phyloP scores from a whole-genome alignment of 1,140 invertebrate species.

The Hylaeus anthracinus region DNA sequence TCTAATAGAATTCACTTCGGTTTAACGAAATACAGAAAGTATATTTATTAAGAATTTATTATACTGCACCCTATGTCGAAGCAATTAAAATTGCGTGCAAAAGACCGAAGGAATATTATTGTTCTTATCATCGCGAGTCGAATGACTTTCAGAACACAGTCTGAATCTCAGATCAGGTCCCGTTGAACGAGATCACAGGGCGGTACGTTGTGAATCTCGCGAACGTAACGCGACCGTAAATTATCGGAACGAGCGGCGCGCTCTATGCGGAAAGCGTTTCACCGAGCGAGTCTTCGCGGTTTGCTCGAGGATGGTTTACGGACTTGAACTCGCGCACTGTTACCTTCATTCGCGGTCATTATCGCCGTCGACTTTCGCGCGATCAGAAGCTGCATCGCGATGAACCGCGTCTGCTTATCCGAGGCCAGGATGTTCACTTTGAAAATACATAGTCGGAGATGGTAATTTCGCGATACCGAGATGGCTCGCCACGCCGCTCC shows the following conservation, averaged over 20 bases:
- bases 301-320: conserved; percentile 38
- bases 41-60: no score
- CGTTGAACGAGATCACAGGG: conserved; percentile 6
- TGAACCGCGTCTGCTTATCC: background rate
- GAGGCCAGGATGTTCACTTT: conserved; percentile 28
- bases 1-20: no score
- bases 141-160: conserved; percentile 8
- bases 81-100: no score
- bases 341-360: conserved; percentile 41
- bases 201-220: conserved; percentile 27
- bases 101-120: no score
- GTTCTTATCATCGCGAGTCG: no score
- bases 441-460: background rate
- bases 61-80: no score
- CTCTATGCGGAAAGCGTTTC: conserved; percentile 21
- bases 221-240: conserved; percentile 41
- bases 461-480: background rate
- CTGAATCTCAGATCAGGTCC: background rate
- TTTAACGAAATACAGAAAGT: no score
- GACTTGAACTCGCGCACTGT: conserved; percentile 36
- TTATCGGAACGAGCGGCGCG: conserved; percentile 36
- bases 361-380: conserved; percentile 34
- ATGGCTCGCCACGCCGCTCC: background rate
- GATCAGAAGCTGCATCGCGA: conserved; percentile 19
- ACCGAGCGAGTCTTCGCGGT: background rate